Evolutionary conservation across 37 sponge, comb jelly and placozoan genomes (phyloP).

Genomic region (Geodia barretti): DNA sequence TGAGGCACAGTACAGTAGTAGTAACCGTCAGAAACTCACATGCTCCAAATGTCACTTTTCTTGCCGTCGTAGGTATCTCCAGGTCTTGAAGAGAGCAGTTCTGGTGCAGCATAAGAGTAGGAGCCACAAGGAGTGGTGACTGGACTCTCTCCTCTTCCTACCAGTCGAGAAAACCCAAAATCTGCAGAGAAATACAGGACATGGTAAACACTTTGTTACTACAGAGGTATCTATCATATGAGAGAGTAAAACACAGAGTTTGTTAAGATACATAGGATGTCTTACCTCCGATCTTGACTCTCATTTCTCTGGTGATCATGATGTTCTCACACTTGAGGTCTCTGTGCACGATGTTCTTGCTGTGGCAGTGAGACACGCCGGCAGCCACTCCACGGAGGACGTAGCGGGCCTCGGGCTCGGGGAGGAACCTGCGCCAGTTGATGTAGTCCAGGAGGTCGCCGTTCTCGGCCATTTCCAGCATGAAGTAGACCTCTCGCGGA

Average conservation of each 20-base stretch:
- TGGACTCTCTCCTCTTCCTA: background rate
- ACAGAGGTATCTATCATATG: background rate
- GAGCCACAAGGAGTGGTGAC: conserved; percentile 90
- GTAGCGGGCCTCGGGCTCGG: conserved; percentile 72
- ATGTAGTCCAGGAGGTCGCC: conserved; percentile 93
- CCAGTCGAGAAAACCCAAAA: conserved; percentile 84
- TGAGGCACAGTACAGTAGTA: too few species aligned
- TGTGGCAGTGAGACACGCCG: conserved; percentile 73
- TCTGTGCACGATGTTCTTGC: conserved; percentile 68
- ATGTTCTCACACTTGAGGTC: conserved; percentile 97
- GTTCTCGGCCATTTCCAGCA: conserved; percentile 87
- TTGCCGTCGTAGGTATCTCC: conserved; percentile 76
- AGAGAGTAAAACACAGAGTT: too few species aligned
- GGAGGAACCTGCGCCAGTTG: conserved; percentile 66
- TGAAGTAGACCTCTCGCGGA: conserved; percentile 67
- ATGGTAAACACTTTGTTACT: background rate
- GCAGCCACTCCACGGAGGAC: conserved; percentile 62
- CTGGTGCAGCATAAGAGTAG: conserved; percentile 92
- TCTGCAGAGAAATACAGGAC: conserved; percentile 54
- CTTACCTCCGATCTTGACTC: conserved; percentile 83
- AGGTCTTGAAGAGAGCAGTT: conserved; percentile 65
- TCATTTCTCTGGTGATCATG: conserved; percentile 69
- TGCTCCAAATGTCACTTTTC: conserved; percentile 90
- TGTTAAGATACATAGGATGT: background rate
- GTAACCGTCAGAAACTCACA: too few species aligned